These are phyloP conservation scores for Strigamia crassipes DNA, from an alignment of 2,888 invertebrate genomes.

Conservation along the genomic window DNA sequence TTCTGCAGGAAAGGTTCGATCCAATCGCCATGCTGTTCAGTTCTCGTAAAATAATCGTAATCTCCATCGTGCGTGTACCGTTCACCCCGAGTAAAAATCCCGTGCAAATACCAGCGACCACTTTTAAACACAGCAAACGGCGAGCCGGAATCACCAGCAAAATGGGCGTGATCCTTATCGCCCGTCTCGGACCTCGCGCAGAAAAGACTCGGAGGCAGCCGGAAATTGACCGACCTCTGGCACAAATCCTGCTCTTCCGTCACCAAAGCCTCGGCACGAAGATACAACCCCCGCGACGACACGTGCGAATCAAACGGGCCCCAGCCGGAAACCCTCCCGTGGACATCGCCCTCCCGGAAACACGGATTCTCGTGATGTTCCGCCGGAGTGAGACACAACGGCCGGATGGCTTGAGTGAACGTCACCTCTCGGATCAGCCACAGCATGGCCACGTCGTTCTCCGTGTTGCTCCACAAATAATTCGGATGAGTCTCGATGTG, in stretches of 20 bases:
- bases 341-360: background rate
- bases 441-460: conserved; percentile 18
- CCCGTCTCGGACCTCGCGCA: background rate
- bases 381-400: conserved; percentile 10
- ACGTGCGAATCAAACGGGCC: background rate
- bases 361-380: background rate
- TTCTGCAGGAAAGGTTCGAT: background rate
- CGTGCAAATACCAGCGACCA: conserved; percentile 23
- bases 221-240: conserved; percentile 23
- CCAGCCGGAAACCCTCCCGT: conserved; percentile 25
- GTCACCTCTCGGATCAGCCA: background rate
- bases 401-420: background rate
- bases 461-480: conserved; percentile 24
- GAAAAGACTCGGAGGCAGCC: conserved; percentile 18
- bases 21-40: conserved; percentile 14
- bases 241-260: background rate
- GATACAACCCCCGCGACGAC: background rate
- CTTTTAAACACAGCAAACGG: background rate
- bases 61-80: background rate
- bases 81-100: conserved; percentile 36
- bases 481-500: conserved; percentile 28
- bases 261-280: background rate
- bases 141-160: conserved; percentile 33
- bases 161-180: background rate
- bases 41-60: conserved; percentile 29